Evolutionary conservation across 2,888 invertebrate species (phyloP).

Genomic region (Galeopsomyia nigrocyanea): DNA sequence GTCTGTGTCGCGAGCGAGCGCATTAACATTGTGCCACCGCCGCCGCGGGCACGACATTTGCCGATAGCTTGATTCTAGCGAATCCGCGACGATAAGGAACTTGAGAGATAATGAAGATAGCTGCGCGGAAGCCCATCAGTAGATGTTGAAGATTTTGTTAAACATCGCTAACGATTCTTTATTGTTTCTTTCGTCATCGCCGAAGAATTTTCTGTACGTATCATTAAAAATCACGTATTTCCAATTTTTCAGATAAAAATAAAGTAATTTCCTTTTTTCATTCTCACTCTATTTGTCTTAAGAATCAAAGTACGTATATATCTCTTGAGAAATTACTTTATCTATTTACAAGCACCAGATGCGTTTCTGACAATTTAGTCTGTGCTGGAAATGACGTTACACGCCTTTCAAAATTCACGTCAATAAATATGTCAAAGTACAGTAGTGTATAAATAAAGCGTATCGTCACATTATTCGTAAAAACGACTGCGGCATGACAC

Average conservation of each 20-base stretch:
- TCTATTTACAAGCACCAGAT: too few species aligned
- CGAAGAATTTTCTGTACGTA: too few species aligned
- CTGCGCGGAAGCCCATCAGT: background rate
- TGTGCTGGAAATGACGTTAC: too few species aligned
- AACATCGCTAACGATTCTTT: background rate
- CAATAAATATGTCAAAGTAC: slow-evolving; percentile 13
- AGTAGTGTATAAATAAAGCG: slow-evolving; percentile 2
- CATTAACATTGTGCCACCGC: background rate
- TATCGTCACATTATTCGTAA: slow-evolving; percentile 28
- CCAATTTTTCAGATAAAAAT: too few species aligned
- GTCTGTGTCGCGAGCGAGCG: background rate
- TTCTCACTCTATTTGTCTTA: too few species aligned
- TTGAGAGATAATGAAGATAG: slow-evolving; percentile 7
- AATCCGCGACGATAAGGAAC: background rate
- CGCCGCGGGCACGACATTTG: background rate
- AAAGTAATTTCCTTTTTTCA: too few species aligned
- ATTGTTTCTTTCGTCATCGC: background rate
- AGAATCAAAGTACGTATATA: too few species aligned
- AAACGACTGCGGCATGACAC: slow-evolving; percentile 25
- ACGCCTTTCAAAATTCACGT: too few species aligned
- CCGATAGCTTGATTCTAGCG: slow-evolving; percentile 13
- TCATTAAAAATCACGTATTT: too few species aligned
- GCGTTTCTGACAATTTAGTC: too few species aligned
- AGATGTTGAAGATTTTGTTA: too few species aligned
- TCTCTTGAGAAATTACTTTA: too few species aligned